Base-by-base conservation (phyloP, 2,888 invertebrate species). In the Parnassius apollo region DNA sequence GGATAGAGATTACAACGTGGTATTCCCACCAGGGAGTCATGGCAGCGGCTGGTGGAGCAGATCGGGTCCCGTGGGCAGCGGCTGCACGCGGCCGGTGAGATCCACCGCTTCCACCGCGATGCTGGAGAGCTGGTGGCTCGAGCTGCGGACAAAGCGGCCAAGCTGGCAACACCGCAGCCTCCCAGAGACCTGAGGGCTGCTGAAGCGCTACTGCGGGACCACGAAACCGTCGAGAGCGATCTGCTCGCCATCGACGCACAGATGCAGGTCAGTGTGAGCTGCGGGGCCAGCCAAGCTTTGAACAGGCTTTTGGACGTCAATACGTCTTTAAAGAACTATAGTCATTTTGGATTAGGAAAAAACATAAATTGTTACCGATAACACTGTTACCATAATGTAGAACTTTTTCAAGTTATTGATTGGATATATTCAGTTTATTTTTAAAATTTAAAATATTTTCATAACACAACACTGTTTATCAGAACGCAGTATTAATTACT, bases 91-190 rank as follows among this genome's bases (percentile, higher is more conserved):
- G 99, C 99, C 1, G 98, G 97, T 10, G 98, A 99, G 91, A 98
- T 99, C 70, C 99, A 99, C 86, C 94, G 98, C 61, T 99, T 98
- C 93, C 99, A 99, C 88, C 94, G 98, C 60, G 99, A 99, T 86
- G 98, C 97, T 1, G 97, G 96, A 25, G 98, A 99, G 78, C 96
- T 98, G 2, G 85, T 98, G 9, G 95, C 96, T 50, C 93, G 98
- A 35, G 98, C 98, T 50, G 97, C 76, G 0, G 98, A 98, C 81
- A 98, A 98, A 79, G 95, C 96, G 67, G 96, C 96, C 0, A 96
- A 95, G 2, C 94, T 99, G 51, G 96, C 96, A 0, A 95, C 95
- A 1, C 96, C 96, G 69, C 88, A 77, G 0, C 95, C 70, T 65
- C 93, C 73, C 4, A 93, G 96, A 56, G 98, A 98, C 88, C 93